Percentiles rank a stretch among this genome's conserved stretches.
phyloP scores from a whole-genome alignment of 64 coral and sea anemone genomes.

The Montipora cactus region DNA sequence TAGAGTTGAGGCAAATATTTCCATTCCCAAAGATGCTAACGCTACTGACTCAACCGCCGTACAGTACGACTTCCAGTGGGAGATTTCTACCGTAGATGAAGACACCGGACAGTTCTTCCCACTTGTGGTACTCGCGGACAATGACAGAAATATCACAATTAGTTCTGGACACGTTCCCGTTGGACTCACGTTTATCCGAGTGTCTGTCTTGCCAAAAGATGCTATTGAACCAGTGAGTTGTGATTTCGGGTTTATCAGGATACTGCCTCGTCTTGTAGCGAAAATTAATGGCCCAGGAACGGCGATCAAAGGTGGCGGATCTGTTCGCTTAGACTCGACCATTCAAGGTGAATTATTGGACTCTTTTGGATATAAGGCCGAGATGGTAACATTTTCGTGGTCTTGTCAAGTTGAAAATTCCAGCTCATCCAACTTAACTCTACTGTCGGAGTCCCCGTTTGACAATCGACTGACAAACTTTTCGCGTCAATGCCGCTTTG shows the following conservation, averaged over 20 bases:
- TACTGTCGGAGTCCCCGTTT: not conserved
- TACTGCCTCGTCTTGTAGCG: constrained; percentile 62
- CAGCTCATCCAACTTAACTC: not conserved
- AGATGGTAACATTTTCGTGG: constrained; percentile 58
- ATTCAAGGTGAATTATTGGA: constrained; percentile 44
- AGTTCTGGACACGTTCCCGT: not conserved
- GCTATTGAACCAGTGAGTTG: constrained; percentile 56
- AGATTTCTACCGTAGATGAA: constrained; percentile 23
- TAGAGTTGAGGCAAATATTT: not conserved
- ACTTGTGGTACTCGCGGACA: not conserved
- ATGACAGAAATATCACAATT: constrained; percentile 7
- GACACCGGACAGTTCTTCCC: constrained; percentile 22
- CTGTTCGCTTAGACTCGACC: constrained; percentile 27
- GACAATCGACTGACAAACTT: constrained; percentile 29
- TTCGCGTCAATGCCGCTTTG: constrained; percentile 63
- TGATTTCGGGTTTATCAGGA: constrained; percentile 74
- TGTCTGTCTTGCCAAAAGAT: constrained; percentile 17
- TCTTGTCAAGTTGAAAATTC: constrained; percentile 54
- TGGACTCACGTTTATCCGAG: constrained; percentile 21
- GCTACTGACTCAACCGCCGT: not conserved
- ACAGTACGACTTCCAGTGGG: constrained; percentile 18
- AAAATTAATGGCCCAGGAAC: constrained; percentile 47
- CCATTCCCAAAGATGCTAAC: not conserved
- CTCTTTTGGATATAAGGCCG: constrained; percentile 34
- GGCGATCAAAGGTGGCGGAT: constrained; percentile 63